Base-by-base conservation (phyloP, 2,797 vertebrate species). In the Babyrousa celebensis region DNA sequence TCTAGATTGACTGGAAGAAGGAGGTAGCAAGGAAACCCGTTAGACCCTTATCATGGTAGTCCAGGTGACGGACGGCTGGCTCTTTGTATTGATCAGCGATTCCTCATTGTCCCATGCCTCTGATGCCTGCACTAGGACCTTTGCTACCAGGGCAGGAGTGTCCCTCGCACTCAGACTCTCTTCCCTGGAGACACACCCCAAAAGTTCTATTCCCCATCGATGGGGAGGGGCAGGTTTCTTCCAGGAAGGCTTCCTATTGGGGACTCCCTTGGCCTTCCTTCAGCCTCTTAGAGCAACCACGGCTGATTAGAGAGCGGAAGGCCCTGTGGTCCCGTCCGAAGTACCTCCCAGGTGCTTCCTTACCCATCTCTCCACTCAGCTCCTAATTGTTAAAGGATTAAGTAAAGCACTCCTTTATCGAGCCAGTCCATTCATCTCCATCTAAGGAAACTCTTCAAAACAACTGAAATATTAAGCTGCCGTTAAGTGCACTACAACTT, bases 341-440 rank as follows among this genome's bases (percentile, higher is more conserved):
- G 60, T 36, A 84, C 48, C 54, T 80, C 54, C 54, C 10, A 27
- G 27, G 11, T 52, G 43, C 54, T 72, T 98, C 97, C 98, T 98
- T 98, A 97, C 95, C 97, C 95, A 98, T 97, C 94, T 97, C 96
- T 96, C 78, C 0, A 0, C 91, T 97, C 93, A 98, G 95, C 93
- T 98, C 94, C 96, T 98, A 97, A 98, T 98, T 98, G 97, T 97
- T 96, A 98, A 98, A 85, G 96, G 96, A 98, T 98, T 98, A 98
- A 96, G 79, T 40, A 94, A 97, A 98, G 94, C 98, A 98, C 92
- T 97, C 93, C 95, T 98, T 98, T 98, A 97, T 98, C 43, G 79
- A 97, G 74, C 40, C 79, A 36, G 89, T 85, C 88, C 93, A 97
- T 98, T 98, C 95, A 97, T 98, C 89, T 97, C 94, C 77, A 83